Conservation (phyloP, 2,113 vertebrate genomes). For the Paramormyrops kingsleyae region DNA sequence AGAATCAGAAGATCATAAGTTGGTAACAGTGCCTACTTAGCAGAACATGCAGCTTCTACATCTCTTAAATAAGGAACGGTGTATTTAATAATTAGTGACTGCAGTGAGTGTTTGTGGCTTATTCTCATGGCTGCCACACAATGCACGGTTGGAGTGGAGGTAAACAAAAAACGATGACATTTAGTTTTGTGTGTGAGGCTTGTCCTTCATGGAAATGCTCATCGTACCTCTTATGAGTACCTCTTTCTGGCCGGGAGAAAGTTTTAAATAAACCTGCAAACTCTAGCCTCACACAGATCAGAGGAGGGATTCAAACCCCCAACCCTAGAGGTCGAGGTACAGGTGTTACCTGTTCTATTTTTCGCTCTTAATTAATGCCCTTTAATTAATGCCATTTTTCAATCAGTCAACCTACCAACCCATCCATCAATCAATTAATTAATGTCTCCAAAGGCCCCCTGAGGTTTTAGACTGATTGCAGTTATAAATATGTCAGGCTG, state of each 20-base stretch:
- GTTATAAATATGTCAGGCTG: not conserved
- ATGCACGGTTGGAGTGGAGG: not conserved
- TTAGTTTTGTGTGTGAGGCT: not conserved
- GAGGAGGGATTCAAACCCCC: not conserved
- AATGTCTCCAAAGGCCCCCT: not conserved
- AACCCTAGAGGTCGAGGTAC: not conserved
- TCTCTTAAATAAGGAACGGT: not conserved
- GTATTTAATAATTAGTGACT: not conserved
- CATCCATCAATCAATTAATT: not conserved
- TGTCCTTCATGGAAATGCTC: not conserved
- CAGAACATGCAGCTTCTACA: not conserved
- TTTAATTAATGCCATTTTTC: not conserved
- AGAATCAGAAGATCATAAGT: not conserved
- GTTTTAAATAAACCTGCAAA: not conserved
- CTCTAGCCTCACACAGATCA: not conserved
- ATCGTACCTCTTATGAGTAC: not conserved
- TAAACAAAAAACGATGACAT: not conserved
- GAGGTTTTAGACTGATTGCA: not conserved
- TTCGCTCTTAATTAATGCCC: not conserved
- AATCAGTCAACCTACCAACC: not conserved
- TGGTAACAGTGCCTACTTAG: not conserved
- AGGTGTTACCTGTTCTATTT: not conserved
- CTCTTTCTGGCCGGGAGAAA: not conserved
- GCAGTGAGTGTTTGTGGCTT: not conserved
- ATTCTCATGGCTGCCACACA: not conserved